Base-by-base conservation (phyloP, 2,113 vertebrate species). In the Paramormyrops kingsleyae region DNA sequence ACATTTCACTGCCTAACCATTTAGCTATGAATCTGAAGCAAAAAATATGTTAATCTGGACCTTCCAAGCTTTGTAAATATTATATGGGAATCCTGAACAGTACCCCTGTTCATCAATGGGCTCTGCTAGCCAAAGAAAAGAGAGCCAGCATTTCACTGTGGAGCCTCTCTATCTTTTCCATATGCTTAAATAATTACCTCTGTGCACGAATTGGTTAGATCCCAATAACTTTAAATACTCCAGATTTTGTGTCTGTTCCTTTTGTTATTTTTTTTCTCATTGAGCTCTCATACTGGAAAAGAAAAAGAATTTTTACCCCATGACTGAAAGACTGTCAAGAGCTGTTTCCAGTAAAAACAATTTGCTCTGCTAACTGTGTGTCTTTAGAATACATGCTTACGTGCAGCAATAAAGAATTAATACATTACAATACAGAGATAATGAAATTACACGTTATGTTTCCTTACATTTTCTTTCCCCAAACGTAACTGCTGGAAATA, bases 151-250 rank as follows among this genome's bases (percentile, higher is more conserved):
- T 24, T 62, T 62, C 44, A n/a, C 39, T 66, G 53, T 17, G 15
- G 52, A 46, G 13, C 53, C 44, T 77, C 88, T 84, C 74, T 66
- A 90, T 88, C 89, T 91, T 92, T 93, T 49, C 92, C 92, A 90
- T 90, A 91, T 91, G 93, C 87, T 87, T 89, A 88, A 93, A 46
- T 5, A 59, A 83, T 91, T 89, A 90, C 91, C 91, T 91, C 90
- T 91, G 92, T 39, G 52, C 53, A 12, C 10, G 50, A 35, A 35
- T 49, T 87, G 85, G 50, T 87, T 49, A 53, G 31, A n/a, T 52
- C 85, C 85, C 85, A 87, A 53, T 39, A 31, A 87, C 31, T 87
- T 35, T 56, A 47, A 53, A 87, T 56, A 8, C 50, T 56, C 85
- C 31, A 35, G 27, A 27, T 87, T 87, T 87, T 53, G 4, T 53